Percentiles rank a stretch among this genome's conserved stretches.
Evolutionary conservation across 2,888 invertebrate species (phyloP).

Genomic region (Heteropelma amictum): DNA sequence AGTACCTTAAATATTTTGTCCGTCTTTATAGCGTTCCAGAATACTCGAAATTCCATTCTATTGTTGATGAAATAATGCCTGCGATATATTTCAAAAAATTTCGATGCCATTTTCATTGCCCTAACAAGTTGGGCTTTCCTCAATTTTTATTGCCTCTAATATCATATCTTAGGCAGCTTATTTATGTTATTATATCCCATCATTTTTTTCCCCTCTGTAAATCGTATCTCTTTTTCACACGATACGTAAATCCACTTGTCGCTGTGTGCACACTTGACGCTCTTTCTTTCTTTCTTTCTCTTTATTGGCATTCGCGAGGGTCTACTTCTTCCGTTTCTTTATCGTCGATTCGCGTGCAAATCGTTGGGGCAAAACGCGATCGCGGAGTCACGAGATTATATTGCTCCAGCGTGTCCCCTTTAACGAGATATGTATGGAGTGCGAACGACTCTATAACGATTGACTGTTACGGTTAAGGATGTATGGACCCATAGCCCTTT

Average conservation of each 20-base stretch:
- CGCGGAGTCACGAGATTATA: slow-evolving; percentile 44
- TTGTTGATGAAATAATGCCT: too few relatives aligned
- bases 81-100: too few relatives aligned
- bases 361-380: slow-evolving; percentile 20
- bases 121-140: too few relatives aligned
- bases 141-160: too few relatives aligned
- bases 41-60: too few relatives aligned
- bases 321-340: slow-evolving; percentile 41
- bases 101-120: too few relatives aligned
- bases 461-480: slow-evolving; percentile 28
- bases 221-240: neutral
- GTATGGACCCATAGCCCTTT: neutral
- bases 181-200: too few relatives aligned
- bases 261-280: neutral
- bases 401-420: slow-evolving; percentile 15
- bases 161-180: too few relatives aligned
- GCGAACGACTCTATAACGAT: slow-evolving; percentile 33
- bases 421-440: slow-evolving; percentile 26
- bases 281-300: neutral
- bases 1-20: too few relatives aligned
- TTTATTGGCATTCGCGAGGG: neutral
- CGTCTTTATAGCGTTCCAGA: too few relatives aligned
- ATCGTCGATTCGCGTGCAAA: slow-evolving; percentile 51
- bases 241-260: neutral
- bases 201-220: too few relatives aligned